Evolutionary conservation across 2,888 invertebrate species (phyloP).

Genomic region (Limenitis camilla): DNA sequence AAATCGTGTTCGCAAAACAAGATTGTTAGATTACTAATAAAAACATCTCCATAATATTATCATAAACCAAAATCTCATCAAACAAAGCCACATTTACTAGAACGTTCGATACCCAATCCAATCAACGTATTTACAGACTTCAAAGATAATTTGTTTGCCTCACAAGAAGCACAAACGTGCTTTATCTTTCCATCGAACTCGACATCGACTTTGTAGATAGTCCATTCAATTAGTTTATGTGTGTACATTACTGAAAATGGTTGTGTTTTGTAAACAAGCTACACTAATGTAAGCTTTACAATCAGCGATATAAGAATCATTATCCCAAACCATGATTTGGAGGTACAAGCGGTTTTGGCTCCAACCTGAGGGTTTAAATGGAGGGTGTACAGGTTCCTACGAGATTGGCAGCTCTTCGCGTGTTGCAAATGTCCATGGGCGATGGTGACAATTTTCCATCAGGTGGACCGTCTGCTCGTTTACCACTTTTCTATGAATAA

Average conservation of each 20-base stretch:
- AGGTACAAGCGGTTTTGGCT: background rate
- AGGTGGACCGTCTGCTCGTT: too few relatives aligned
- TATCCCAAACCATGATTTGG: background rate
- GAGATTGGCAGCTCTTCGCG: too few relatives aligned
- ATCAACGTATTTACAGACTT: constrained; percentile 16
- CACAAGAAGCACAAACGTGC: constrained; percentile 16
- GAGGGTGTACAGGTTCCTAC: background rate
- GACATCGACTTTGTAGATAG: constrained; percentile 10
- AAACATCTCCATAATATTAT: background rate
- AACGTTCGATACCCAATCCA: constrained; percentile 6
- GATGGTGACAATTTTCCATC: too few relatives aligned
- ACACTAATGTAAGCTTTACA: background rate
- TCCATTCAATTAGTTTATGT: constrained; percentile 24
- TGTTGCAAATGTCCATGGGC: too few relatives aligned
- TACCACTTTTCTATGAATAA: too few relatives aligned
- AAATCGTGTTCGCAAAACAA: too few relatives aligned
- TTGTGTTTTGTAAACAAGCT: background rate
- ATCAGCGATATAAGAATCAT: background rate
- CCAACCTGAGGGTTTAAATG: background rate
- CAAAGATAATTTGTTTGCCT: constrained; percentile 20
- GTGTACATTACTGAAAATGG: constrained; percentile 7
- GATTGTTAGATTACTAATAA: too few relatives aligned
- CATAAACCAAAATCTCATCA: background rate
- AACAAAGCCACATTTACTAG: background rate
- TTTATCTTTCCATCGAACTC: constrained; percentile 20